phyloP scores from a whole-genome alignment of 92 coral and sea anemone genomes.

The Heliopora coerulea region DNA sequence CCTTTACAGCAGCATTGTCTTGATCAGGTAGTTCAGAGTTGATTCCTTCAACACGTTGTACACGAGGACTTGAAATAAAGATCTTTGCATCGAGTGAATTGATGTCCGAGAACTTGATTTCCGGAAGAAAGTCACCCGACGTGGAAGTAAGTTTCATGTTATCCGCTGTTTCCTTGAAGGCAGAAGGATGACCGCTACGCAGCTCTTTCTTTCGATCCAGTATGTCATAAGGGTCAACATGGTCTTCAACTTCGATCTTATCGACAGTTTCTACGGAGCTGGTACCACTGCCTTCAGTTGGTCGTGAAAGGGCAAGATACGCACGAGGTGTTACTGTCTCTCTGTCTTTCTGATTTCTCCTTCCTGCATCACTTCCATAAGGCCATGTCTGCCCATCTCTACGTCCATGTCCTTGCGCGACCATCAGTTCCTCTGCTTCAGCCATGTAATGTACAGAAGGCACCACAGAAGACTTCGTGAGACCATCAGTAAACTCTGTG shows the following conservation, averaged over 20 bases:
- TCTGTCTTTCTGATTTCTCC: background rate
- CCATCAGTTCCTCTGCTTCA: background rate
- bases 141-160: no score
- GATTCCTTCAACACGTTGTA: background rate
- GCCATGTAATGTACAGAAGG: background rate
- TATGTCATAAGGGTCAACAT: background rate
- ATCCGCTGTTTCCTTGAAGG: background rate
- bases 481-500: conserved; percentile 30
- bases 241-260: background rate
- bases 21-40: background rate
- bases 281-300: background rate
- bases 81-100: background rate
- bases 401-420: background rate
- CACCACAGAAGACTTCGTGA: background rate
- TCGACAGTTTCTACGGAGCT: background rate
- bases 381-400: background rate
- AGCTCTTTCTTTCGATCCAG: background rate
- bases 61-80: background rate
- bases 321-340: background rate
- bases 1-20: background rate
- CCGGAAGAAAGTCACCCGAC: background rate
- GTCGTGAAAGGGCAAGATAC: background rate
- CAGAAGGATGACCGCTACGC: background rate
- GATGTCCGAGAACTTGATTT: background rate
- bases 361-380: no score